These are phyloP conservation scores for Aeoliscus strigatus DNA, from an alignment of 2,797 vertebrate species.

Conservation along the genomic window DNA sequence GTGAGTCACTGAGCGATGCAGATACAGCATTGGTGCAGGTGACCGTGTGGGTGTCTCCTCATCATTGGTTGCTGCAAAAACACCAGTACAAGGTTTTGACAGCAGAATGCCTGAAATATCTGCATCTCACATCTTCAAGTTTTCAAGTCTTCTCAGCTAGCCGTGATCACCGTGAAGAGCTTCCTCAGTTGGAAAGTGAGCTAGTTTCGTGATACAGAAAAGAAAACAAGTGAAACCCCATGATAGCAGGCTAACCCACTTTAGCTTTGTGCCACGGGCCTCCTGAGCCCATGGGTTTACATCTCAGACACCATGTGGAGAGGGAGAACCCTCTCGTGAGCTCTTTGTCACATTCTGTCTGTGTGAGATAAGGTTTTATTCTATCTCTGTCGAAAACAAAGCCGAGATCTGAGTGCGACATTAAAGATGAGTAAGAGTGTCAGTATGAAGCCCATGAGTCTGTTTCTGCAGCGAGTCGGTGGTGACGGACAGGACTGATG, in stretches of 20 bases:
- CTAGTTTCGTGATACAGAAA: neutral
- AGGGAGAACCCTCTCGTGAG: neutral
- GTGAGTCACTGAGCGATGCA: too few relatives aligned
- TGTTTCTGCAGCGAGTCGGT: slow-evolving; percentile 4
- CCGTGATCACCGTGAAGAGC: too few relatives aligned
- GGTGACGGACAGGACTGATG: slow-evolving; percentile 29
- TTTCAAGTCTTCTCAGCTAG: too few relatives aligned
- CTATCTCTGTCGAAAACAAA: slow-evolving; percentile 31
- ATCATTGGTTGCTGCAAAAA: too few relatives aligned
- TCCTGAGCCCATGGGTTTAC: slow-evolving; percentile 1
- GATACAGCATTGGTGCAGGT: too few relatives aligned
- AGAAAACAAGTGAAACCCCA: neutral
- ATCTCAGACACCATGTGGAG: neutral
- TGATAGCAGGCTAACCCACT: neutral
- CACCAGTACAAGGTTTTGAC: too few relatives aligned
- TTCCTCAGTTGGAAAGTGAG: neutral
- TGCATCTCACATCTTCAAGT: too few relatives aligned
- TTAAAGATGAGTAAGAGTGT: slow-evolving; percentile 21
- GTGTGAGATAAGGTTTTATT: slow-evolving; percentile 9
- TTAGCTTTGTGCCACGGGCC: neutral
- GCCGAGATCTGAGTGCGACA: slow-evolving; percentile 31
- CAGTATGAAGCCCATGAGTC: neutral
- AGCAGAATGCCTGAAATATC: too few relatives aligned
- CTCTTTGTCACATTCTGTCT: neutral
- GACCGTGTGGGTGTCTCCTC: too few relatives aligned